Evolutionary conservation across 2,888 invertebrate genomes (phyloP).

Genomic region (Anthrax anthrax): DNA sequence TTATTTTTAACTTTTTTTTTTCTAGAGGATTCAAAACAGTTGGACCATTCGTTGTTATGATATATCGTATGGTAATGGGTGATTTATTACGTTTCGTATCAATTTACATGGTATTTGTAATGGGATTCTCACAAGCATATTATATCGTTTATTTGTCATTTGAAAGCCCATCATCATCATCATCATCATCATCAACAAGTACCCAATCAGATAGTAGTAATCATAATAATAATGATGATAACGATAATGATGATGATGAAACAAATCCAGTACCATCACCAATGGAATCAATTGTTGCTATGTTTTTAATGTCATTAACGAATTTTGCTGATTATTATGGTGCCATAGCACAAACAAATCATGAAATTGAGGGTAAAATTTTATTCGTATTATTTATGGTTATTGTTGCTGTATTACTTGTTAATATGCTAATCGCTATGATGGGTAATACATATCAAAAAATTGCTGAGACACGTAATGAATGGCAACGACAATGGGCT

Average conservation of each 20-base stretch:
- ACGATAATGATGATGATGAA: slow-evolving; percentile 66
- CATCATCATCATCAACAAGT: too few relatives aligned
- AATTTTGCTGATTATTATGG: slow-evolving; percentile 92
- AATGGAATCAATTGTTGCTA: slow-evolving; percentile 89
- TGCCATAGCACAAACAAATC: slow-evolving; percentile 76
- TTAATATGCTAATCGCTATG: slow-evolving; percentile 99
- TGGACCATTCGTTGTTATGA: slow-evolving; percentile 99
- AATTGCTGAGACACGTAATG: slow-evolving; percentile 91
- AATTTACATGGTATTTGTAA: slow-evolving; percentile 92
- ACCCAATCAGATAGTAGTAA: too few relatives aligned
- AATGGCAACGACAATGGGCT: slow-evolving; percentile 98
- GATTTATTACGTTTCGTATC: slow-evolving; percentile 90
- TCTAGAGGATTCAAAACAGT: slow-evolving; percentile 92
- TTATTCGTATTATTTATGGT: slow-evolving; percentile 96
- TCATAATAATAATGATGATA: too few relatives aligned
- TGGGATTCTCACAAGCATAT: slow-evolving; percentile 95
- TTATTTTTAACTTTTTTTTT: too few relatives aligned
- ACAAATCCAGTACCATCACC: slow-evolving; percentile 83
- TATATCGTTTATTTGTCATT: slow-evolving; percentile 84
- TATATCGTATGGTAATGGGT: slow-evolving; percentile 95
- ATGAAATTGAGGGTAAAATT: slow-evolving; percentile 78
- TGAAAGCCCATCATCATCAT: slow-evolving; percentile 68
- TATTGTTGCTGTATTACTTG: slow-evolving; percentile 83
- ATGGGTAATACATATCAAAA: slow-evolving; percentile 99
- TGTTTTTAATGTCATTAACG: slow-evolving; percentile 97